Percentiles rank a stretch among this genome's conserved stretches.
These are phyloP conservation scores for Pterocles gutturalis DNA, from an alignment of 2,113 vertebrate genomes.

Conservation along the genomic window DNA sequence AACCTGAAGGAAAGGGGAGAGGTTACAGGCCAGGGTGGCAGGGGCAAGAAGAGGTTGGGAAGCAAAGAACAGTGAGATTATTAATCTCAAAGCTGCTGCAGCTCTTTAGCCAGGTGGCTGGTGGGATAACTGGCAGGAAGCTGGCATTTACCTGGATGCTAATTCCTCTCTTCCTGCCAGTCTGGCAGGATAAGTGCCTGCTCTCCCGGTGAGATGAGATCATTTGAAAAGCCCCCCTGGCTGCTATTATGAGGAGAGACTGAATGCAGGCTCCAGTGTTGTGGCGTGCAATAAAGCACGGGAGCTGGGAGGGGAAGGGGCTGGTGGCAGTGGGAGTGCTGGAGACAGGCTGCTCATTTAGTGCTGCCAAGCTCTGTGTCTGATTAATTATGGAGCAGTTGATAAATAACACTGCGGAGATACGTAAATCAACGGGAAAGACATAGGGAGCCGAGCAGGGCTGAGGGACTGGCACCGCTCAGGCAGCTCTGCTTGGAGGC, in stretches of 20 bases:
- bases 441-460: constrained; percentile 55
- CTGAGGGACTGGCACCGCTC: constrained; percentile 35
- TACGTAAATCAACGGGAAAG: constrained; percentile 74
- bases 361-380: constrained; percentile 56
- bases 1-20: not conserved
- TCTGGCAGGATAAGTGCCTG: constrained; percentile 63
- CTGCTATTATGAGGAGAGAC: constrained; percentile 32
- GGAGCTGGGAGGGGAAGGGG: not conserved
- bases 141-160: constrained; percentile 68
- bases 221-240: constrained; percentile 71
- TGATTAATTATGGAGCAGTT: constrained; percentile 81
- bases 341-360: constrained; percentile 77
- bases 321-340: constrained; percentile 8
- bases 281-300: constrained; percentile 7
- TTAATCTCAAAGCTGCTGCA: not conserved
- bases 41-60: not conserved
- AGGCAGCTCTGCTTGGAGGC: not conserved
- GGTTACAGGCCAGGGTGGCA: not conserved
- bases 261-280: constrained; percentile 11
- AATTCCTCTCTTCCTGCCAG: constrained; percentile 67
- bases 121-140: constrained; percentile 61
- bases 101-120: constrained; percentile 58
- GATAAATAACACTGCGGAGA: constrained; percentile 78
- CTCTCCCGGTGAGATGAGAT: constrained; percentile 63
- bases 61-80: not conserved